A percentile compares a stretch with the other conserved stretches of the same genome.
Conservation (phyloP, 2,888 invertebrate species). For the Platynereis dumerilii region DNA sequence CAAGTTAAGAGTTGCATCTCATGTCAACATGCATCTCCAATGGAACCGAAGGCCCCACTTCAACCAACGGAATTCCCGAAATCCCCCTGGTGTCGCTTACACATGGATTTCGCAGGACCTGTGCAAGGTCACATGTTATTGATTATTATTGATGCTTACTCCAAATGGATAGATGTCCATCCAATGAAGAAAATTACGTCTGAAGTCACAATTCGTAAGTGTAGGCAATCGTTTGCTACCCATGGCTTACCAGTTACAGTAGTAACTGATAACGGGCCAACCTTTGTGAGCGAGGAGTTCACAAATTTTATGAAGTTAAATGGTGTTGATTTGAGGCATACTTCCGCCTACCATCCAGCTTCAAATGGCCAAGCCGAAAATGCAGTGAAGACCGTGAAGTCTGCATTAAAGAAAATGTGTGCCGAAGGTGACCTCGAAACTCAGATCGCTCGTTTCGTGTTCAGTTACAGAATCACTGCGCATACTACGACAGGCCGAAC, state of each 20-base stretch:
- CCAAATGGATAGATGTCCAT: conserved; percentile 40
- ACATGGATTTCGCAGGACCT: conserved; percentile 45
- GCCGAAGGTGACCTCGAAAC: no score
- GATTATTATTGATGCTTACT: conserved; percentile 39
- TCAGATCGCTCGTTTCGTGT: no score
- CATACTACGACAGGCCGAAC: no score
- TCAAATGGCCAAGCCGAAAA: conserved; percentile 9
- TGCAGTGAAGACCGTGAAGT: neutral
- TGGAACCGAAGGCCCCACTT: conserved; percentile 36
- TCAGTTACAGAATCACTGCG: no score
- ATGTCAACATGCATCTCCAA: conserved; percentile 25
- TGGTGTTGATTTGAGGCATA: conserved; percentile 31
- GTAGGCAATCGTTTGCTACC: conserved; percentile 34
- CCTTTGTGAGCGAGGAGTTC: conserved; percentile 39
- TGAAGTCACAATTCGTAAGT: conserved; percentile 30
- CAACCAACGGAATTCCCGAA: conserved; percentile 44
- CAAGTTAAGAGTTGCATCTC: conserved; percentile 7
- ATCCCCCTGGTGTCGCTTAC: conserved; percentile 42
- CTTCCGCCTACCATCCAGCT: conserved; percentile 3
- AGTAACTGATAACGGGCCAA: conserved; percentile 39
- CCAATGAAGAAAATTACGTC: conserved; percentile 29
- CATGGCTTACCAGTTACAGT: conserved; percentile 38
- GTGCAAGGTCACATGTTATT: conserved; percentile 37
- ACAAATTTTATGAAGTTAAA: conserved; percentile 30
- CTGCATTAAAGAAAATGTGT: neutral